Evolutionary conservation across 2,113 vertebrate genomes (phyloP), one percentile per base, ranked within the genome.

Genomic region (Smithornis capensis): DNA sequence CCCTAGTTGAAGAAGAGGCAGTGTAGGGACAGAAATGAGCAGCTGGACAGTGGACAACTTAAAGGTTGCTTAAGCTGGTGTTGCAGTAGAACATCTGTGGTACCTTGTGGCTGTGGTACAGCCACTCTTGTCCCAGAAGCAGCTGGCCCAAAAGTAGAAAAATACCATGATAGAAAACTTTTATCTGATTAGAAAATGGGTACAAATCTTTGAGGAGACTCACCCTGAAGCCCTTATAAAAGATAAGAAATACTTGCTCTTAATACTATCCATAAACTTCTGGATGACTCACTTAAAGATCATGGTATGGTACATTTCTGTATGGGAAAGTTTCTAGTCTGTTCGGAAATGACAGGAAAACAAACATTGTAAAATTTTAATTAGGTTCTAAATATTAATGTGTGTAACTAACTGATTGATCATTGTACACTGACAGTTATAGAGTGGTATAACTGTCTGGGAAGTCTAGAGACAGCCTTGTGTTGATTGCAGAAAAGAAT

Each of bases 301-400:
- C 65, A 47, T 59, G 63, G 25, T 62, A 49, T 68, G 56, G 49
- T 15, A 53, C 71, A 33, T 93, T 92, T 93, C 73, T 89, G 31
- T 92, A 56, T 95, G 94, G 88, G 90, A 96, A 96, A 79, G 12
- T 55, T 93, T 86, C 69, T 90, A 55, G 45, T 80, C 62, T 90
- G 68, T 49, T 92, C 29, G 28, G 81, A 90, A 87, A 83, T 69
- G 9, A 60, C 80, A 65, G 33, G 56, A 92, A 92, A 96, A 78
- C 81, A 96, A 96, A 93, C 65, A 38, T 22, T 64, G 38, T 22
- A 81, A 93, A 71, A 77, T 56, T 96, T 94, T 95, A 86, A 92
- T 89, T 94, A 56, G 76, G 60, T 95, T 86, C 79, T 93, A 94
- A 53, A 83, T 93, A 90, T 78, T 94, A 78, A 59, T 74, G 38